Evolutionary conservation across 1,140 invertebrate species (phyloP).

Genomic region (Cydia strobilella): DNA sequence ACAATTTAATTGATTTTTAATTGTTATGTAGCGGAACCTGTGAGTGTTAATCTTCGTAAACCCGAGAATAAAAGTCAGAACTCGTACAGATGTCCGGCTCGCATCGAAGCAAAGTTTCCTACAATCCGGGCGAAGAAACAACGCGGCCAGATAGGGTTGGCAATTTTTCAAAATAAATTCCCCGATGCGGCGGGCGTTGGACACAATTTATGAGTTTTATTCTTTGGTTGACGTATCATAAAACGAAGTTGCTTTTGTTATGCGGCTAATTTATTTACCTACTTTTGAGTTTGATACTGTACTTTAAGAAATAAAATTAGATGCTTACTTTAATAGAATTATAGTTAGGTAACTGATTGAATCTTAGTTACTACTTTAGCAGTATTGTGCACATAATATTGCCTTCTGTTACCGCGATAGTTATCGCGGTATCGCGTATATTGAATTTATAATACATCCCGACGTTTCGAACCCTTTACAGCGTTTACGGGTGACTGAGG

Average conservation of each 20-base stretch:
- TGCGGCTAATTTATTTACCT: neutral
- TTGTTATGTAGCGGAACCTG: neutral
- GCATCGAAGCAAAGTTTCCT: slow-evolving; percentile 21
- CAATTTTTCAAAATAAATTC: slow-evolving; percentile 30
- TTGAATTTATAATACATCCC: too few relatives aligned
- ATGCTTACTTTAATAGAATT: too few relatives aligned
- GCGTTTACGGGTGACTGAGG: too few relatives aligned
- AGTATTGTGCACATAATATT: too few relatives aligned
- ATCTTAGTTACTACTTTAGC: too few relatives aligned
- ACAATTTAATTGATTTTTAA: too few relatives aligned
- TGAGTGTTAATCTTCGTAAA: neutral
- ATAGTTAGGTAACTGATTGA: too few relatives aligned
- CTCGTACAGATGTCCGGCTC: slow-evolving; percentile 25
- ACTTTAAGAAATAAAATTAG: neutral
- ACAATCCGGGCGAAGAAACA: slow-evolving; percentile 25
- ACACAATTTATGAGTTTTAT: slow-evolving; percentile 25
- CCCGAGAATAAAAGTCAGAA: slow-evolving; percentile 10
- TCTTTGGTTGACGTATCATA: slow-evolving; percentile 27
- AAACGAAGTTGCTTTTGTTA: slow-evolving; percentile 11
- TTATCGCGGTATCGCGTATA: too few relatives aligned
- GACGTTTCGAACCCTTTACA: too few relatives aligned
- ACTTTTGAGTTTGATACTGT: neutral
- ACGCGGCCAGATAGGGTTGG: slow-evolving; percentile 27
- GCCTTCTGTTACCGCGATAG: too few relatives aligned
- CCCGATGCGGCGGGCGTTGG: slow-evolving; percentile 20